Conservation (phyloP, 2,113 vertebrate species). For the Pygoscelis adeliae region DNA sequence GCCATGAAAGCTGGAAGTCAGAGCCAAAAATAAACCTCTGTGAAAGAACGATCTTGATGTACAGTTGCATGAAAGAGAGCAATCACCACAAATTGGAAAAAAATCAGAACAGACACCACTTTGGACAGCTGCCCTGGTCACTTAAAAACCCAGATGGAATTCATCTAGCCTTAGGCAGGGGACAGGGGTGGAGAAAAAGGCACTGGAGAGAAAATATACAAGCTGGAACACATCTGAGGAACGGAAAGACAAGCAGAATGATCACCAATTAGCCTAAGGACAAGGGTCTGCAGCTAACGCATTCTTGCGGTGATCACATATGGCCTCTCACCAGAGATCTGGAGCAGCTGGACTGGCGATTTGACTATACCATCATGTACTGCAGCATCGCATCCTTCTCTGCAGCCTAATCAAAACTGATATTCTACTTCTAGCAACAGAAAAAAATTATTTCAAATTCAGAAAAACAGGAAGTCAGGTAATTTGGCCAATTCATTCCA, state of each 20-base stretch:
- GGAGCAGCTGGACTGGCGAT: not conserved
- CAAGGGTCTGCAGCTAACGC: not conserved
- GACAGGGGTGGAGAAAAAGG: not conserved
- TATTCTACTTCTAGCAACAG: not conserved
- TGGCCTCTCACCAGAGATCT: slow-evolving; percentile 18
- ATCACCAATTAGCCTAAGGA: slow-evolving; percentile 20
- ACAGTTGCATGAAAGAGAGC: not conserved
- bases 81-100: slow-evolving; percentile 43
- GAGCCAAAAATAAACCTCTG: slow-evolving; percentile 14
- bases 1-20: not conserved
- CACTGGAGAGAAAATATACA: not conserved
- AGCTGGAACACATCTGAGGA: not conserved
- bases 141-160: slow-evolving; percentile 55
- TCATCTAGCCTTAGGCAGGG: slow-evolving; percentile 7
- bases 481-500: not conserved
- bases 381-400: not conserved
- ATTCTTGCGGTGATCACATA: slow-evolving; percentile 1
- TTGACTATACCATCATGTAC: not conserved
- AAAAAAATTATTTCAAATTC: not conserved
- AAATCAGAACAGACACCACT: slow-evolving; percentile 25
- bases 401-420: not conserved
- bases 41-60: not conserved
- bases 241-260: not conserved
- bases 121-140: slow-evolving; percentile 31
- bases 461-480: not conserved